A percentile compares a stretch with the other conserved stretches of the same genome.
phyloP scores from a whole-genome alignment of 2,797 vertebrate genomes.

The Pyrocephalus nanus region DNA sequence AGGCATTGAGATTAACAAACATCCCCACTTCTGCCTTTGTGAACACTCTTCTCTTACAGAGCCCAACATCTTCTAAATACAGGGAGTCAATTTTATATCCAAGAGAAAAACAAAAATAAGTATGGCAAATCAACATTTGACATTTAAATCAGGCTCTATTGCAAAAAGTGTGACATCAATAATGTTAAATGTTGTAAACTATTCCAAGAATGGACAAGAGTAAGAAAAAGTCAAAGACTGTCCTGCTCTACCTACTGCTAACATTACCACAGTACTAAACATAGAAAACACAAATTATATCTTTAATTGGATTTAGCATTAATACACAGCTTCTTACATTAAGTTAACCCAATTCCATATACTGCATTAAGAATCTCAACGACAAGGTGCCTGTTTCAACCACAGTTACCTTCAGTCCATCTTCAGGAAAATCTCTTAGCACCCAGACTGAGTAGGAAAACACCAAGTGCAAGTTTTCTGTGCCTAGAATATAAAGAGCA shows the following conservation, averaged over 20 bases:
- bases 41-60: background rate
- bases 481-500: constrained; percentile 76
- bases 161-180: background rate
- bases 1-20: background rate
- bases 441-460: constrained; percentile 98
- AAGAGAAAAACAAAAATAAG: background rate
- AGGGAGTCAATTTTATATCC: background rate
- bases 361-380: background rate
- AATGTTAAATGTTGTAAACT: background rate
- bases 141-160: background rate
- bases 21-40: background rate
- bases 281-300: background rate
- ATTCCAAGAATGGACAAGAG: background rate
- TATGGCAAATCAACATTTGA: background rate
- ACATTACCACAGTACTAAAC: background rate
- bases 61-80: background rate
- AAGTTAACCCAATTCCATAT: background rate
- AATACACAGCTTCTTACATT: background rate
- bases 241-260: background rate
- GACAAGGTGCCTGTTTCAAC: background rate
- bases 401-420: constrained; percentile 89
- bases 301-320: background rate
- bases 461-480: constrained; percentile 92
- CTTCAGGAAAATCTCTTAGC: constrained; percentile 92
- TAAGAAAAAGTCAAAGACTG: background rate